Evolutionary conservation across 2,888 invertebrate species (phyloP).

Genomic region (Listrodromus nycthemerus): DNA sequence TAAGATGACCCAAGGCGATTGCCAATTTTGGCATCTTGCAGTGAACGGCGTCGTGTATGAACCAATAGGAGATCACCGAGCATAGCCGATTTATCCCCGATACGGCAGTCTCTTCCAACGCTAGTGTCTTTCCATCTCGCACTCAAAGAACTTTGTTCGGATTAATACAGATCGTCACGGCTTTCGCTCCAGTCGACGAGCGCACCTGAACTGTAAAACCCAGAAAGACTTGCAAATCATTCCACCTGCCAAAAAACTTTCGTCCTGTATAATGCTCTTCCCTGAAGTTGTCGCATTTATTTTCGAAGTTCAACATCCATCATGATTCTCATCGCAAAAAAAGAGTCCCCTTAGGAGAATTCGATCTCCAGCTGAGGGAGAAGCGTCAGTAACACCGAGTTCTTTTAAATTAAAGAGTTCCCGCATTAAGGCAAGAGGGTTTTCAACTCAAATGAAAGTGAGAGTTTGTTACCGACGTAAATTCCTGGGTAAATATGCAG

Average conservation of each 20-base stretch:
- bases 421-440: conserved; percentile 28
- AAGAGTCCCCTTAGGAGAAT: not conserved
- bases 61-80: not conserved
- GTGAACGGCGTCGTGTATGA: conserved; percentile 7
- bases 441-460: conserved; percentile 20
- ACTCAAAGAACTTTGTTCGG: not conserved
- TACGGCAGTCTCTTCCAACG: not conserved
- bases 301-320: not conserved
- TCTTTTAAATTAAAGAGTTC: conserved; percentile 16
- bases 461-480: conserved; percentile 8
- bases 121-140: not conserved
- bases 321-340: not conserved
- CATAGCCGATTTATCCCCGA: not conserved
- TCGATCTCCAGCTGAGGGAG: not conserved
- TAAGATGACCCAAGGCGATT: conserved; percentile 5
- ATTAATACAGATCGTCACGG: too few relatives aligned
- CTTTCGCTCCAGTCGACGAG: not conserved
- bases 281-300: not conserved
- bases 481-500: conserved; percentile 25
- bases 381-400: conserved; percentile 26
- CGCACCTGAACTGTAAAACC: not conserved
- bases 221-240: too few relatives aligned
- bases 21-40: not conserved
- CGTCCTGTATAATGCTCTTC: not conserved
- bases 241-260: too few relatives aligned